Conservation (phyloP, 2,888 invertebrate species). For the Salticus scenicus region DNA sequence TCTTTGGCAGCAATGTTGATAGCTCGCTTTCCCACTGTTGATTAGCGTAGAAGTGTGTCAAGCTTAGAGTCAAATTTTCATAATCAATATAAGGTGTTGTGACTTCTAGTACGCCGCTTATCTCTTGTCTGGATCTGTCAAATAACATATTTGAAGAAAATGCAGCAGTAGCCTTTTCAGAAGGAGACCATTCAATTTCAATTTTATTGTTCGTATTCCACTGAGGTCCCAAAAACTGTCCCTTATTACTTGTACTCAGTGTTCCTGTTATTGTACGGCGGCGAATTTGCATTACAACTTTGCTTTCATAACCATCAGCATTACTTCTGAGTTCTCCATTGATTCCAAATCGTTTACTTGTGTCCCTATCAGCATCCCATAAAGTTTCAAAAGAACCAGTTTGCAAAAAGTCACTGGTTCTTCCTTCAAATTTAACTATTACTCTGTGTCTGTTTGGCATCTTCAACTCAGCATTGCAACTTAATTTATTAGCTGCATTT, state of each 20-base stretch:
- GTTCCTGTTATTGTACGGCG: constrained; percentile 42
- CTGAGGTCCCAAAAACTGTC: constrained; percentile 27
- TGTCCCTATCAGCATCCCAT: constrained; percentile 68
- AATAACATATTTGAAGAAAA: constrained; percentile 26
- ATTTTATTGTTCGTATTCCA: constrained; percentile 45
- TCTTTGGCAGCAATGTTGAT: constrained; percentile 18
- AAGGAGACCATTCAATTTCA: constrained; percentile 56
- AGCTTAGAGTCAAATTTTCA: constrained; percentile 38
- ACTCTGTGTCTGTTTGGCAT: constrained; percentile 39
- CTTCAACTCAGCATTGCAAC: constrained; percentile 44
- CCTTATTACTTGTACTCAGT: constrained; percentile 39
- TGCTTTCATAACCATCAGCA: constrained; percentile 45
- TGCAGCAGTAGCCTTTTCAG: constrained; percentile 28
- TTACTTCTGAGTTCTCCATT: constrained; percentile 46
- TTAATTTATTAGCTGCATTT: constrained; percentile 28
- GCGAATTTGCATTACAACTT: constrained; percentile 40
- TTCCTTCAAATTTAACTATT: constrained; percentile 41
- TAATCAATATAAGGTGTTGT: constrained; percentile 55
- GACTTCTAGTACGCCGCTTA: constrained; percentile 33
- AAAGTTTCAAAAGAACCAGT: constrained; percentile 48
- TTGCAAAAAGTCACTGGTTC: constrained; percentile 24
- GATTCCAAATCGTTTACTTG: constrained; percentile 45
- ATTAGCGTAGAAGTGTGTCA: constrained; percentile 46
- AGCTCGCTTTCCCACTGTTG: constrained; percentile 64
- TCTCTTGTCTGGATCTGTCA: constrained; percentile 25